A percentile compares a stretch with the other conserved stretches of the same genome.
These are phyloP conservation scores for Cotesia chilonis DNA, from an alignment of 1,140 invertebrate genomes.

Conservation along the genomic window DNA sequence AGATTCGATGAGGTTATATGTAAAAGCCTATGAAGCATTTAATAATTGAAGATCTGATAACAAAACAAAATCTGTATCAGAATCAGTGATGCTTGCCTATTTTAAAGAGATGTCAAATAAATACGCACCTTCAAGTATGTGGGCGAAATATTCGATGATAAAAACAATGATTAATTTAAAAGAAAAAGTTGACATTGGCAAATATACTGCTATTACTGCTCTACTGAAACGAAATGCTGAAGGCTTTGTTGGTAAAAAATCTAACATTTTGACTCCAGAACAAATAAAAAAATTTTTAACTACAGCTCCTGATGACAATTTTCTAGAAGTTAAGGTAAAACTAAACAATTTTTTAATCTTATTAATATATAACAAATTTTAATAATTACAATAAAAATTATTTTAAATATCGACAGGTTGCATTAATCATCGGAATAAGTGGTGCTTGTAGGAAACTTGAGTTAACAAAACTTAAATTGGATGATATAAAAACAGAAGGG, in stretches of 20 bases:
- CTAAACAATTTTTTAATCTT: too few species aligned
- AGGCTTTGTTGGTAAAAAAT: slow-evolving; percentile 14
- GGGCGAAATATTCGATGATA: slow-evolving; percentile 26
- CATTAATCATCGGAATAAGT: too few species aligned
- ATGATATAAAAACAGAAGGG: slow-evolving; percentile 34
- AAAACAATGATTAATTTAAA: slow-evolving; percentile 19
- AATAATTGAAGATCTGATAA: slow-evolving; percentile 8
- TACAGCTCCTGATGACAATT: slow-evolving; percentile 16
- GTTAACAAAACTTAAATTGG: slow-evolving; percentile 31
- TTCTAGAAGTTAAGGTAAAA: slow-evolving; percentile 20
- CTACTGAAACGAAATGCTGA: neutral
- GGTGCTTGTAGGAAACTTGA: slow-evolving; percentile 37
- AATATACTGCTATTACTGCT: slow-evolving; percentile 8
- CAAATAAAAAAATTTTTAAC: slow-evolving; percentile 20
- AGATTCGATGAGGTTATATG: neutral
- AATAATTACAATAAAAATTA: too few species aligned
- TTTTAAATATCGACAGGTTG: too few species aligned
- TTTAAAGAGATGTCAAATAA: slow-evolving; percentile 21
- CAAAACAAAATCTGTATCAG: neutral
- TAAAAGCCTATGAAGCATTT: slow-evolving; percentile 12
- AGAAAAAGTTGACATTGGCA: slow-evolving; percentile 23
- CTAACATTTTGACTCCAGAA: slow-evolving; percentile 8
- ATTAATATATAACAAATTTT: too few species aligned
- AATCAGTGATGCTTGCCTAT: slow-evolving; percentile 18
- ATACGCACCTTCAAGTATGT: slow-evolving; percentile 8